Evolutionary conservation across 2,797 vertebrate genomes (phyloP).

Genomic region (Semotilus atromaculatus): DNA sequence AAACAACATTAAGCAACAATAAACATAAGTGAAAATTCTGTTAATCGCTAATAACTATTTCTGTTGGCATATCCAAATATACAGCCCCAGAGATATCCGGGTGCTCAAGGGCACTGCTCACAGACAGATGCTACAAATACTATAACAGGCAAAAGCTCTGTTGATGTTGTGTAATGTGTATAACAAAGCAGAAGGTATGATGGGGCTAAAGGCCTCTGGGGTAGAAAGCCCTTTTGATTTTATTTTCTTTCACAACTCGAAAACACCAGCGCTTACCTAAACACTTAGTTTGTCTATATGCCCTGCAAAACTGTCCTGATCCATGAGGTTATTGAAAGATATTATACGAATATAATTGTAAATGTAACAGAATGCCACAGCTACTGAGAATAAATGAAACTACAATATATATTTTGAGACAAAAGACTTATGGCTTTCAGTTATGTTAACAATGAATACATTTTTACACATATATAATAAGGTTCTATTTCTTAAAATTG

Average conservation of each 20-base stretch:
- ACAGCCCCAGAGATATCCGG: background rate
- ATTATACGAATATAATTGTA: background rate
- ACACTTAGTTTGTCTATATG: background rate
- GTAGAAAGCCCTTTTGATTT: background rate
- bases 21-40: background rate
- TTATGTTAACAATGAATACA: background rate
- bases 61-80: background rate
- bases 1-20: background rate
- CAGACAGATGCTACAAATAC: conserved; percentile 6
- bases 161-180: background rate
- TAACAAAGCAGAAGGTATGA: background rate
- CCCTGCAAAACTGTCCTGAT: background rate
- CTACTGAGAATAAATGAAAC: background rate
- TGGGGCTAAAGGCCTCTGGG: conserved; percentile 13
- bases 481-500: background rate
- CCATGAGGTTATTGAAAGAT: background rate
- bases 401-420: background rate
- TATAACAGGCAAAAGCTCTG: conserved; percentile 1
- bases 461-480: background rate
- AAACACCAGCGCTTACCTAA: background rate
- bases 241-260: background rate
- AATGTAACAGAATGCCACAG: background rate
- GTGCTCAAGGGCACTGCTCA: background rate
- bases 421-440: background rate
- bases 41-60: background rate